A percentile compares a stretch with the other conserved stretches of the same genome.
Conservation (phyloP, 2,113 vertebrate genomes). For the Clarias gariepinus region DNA sequence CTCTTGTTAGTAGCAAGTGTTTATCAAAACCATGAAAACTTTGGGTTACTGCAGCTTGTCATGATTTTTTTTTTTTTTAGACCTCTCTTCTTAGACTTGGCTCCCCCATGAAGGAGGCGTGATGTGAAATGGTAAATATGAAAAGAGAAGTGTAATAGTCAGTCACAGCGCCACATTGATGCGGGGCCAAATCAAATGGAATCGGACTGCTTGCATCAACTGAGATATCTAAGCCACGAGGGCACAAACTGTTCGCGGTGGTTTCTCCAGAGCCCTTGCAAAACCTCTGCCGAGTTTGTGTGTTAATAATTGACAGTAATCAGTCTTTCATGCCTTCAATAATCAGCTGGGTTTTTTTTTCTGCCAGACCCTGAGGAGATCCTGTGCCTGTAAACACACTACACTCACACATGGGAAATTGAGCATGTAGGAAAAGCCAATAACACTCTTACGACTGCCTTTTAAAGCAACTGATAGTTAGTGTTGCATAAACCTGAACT, state of each 20-base stretch:
- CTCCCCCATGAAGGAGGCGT: constrained; percentile 70
- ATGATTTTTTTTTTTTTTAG: constrained; percentile 55
- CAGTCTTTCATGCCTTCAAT: constrained; percentile 64
- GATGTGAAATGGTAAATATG: constrained; percentile 65
- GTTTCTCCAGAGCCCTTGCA: constrained; percentile 67
- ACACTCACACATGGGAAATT: constrained; percentile 14
- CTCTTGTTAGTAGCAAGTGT: constrained; percentile 49
- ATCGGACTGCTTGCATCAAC: constrained; percentile 72
- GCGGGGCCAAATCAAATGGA: constrained; percentile 75
- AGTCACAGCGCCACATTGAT: constrained; percentile 72
- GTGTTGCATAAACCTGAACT: not conserved
- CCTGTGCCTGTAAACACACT: constrained; percentile 49
- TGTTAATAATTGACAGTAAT: constrained; percentile 72
- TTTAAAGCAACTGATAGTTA: not conserved
- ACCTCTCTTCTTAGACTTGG: constrained; percentile 55
- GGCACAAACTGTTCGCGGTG: constrained; percentile 65
- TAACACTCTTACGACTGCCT: not conserved
- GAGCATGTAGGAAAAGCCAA: constrained; percentile 3
- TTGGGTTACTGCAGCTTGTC: constrained; percentile 55
- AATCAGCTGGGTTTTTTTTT: constrained; percentile 55
- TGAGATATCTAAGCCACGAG: constrained; percentile 68
- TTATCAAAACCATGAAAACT: constrained; percentile 53
- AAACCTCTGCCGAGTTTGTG: constrained; percentile 63
- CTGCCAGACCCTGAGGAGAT: constrained; percentile 55
- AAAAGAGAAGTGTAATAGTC: constrained; percentile 68